These are phyloP conservation scores for Drosophila paranaensis DNA, from an alignment of 2,888 invertebrate genomes.

Conservation along the genomic window DNA sequence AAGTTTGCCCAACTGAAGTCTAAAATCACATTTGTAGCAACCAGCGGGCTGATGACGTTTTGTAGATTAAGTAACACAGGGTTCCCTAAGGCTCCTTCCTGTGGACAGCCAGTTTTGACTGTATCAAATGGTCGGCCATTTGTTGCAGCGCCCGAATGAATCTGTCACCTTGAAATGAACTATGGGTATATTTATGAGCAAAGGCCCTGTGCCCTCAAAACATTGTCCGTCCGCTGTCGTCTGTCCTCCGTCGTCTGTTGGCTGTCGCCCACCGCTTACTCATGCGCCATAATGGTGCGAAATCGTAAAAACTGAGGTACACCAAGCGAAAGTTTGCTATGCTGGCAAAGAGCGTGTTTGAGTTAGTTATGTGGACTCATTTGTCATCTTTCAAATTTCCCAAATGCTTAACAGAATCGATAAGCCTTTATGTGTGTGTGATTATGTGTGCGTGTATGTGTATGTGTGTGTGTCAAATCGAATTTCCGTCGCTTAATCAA, in stretches of 20 bases:
- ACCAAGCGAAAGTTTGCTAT: constrained; percentile 23
- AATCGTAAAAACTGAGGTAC: constrained; percentile 49
- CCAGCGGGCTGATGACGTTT: constrained; percentile 38
- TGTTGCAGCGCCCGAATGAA: constrained; percentile 70
- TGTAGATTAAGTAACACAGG: constrained; percentile 53
- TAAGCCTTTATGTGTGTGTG: constrained; percentile 33
- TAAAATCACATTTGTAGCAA: constrained; percentile 42
- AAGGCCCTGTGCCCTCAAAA: constrained; percentile 9
- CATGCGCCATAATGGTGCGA: constrained; percentile 50
- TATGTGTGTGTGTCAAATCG: constrained; percentile 57
- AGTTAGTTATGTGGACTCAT: constrained; percentile 60
- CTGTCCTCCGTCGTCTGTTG: neutral
- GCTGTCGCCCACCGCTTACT: constrained; percentile 24
- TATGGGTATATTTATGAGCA: constrained; percentile 52
- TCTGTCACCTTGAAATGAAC: constrained; percentile 75
- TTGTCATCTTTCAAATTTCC: constrained; percentile 64
- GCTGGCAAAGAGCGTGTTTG: constrained; percentile 29
- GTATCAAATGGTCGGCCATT: constrained; percentile 73
- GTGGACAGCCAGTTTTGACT: constrained; percentile 51
- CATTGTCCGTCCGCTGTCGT: neutral
- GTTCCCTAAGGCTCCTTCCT: neutral
- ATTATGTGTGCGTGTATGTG: constrained; percentile 15
- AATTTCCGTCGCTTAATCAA: constrained; percentile 76
- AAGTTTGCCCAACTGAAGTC: constrained; percentile 5
- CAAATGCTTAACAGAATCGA: constrained; percentile 53